Conservation (phyloP, 2,888 invertebrate species). For the Chrysolina americana region DNA sequence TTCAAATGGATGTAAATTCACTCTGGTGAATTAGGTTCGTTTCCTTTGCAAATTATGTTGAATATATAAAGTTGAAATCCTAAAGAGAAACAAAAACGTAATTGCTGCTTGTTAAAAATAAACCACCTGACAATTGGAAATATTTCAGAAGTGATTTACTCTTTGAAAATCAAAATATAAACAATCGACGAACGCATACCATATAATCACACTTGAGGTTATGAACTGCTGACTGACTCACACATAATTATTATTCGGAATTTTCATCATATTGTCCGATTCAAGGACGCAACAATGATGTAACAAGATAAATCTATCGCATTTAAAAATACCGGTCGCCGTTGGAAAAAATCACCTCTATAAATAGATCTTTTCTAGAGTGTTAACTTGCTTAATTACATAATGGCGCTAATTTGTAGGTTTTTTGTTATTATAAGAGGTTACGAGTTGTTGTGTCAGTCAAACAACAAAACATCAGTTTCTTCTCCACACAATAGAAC, state of each 20-base stretch:
- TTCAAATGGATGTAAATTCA: slow-evolving; percentile 24
- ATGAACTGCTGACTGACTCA: slow-evolving; percentile 43
- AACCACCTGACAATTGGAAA: background rate
- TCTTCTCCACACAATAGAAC: background rate
- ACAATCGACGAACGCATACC: slow-evolving; percentile 20
- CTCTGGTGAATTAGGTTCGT: background rate
- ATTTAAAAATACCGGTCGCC: slow-evolving; percentile 11
- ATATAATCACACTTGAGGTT: slow-evolving; percentile 37
- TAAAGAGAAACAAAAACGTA: background rate
- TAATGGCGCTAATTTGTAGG: slow-evolving; percentile 39
- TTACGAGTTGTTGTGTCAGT: slow-evolving; percentile 3
- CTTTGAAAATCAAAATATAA: background rate
- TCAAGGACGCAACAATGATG: slow-evolving; percentile 48
- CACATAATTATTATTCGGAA: slow-evolving; percentile 43
- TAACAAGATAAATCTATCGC: slow-evolving; percentile 38
- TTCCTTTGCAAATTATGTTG: slow-evolving; percentile 1
- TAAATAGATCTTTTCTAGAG: slow-evolving; percentile 44
- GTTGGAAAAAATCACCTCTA: slow-evolving; percentile 49
- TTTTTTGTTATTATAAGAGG: slow-evolving; percentile 19
- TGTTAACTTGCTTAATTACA: slow-evolving; percentile 43
- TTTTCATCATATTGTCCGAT: slow-evolving; percentile 41
- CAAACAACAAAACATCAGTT: background rate
- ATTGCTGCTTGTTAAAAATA: too few relatives aligned
- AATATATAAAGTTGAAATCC: background rate
- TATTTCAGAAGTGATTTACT: background rate